Conservation (phyloP, 2,113 vertebrate species). For the Scolopax mira region DNA sequence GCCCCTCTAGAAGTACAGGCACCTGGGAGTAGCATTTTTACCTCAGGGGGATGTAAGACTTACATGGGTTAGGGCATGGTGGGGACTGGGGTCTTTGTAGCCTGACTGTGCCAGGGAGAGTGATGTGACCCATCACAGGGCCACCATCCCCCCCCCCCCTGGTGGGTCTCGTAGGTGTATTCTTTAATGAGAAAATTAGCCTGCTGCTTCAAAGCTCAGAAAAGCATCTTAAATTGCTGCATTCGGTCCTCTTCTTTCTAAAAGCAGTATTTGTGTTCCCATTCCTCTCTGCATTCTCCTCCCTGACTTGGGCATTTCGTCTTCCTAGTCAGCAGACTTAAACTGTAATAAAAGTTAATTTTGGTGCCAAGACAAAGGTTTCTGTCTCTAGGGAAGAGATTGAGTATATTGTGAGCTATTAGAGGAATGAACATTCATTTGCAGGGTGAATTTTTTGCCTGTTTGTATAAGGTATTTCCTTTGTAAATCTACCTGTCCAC, state of each 20-base stretch:
- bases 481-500: background rate
- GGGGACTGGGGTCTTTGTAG: rapidly evolving
- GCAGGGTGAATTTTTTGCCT: background rate
- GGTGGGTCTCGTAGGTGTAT: background rate
- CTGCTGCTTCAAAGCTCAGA: background rate
- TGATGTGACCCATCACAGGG: background rate
- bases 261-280: background rate
- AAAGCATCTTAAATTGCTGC: background rate
- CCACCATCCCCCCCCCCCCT: rapidly evolving
- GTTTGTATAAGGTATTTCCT: background rate
- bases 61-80: background rate
- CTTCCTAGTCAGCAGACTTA: background rate
- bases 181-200: background rate
- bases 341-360: background rate
- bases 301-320: background rate
- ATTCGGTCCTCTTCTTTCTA: background rate
- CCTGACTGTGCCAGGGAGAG: background rate
- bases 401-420: background rate
- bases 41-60: background rate
- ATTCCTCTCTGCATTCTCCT: background rate
- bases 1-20: background rate
- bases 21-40: background rate
- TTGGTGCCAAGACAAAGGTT: background rate
- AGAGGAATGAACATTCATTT: background rate
- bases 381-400: background rate